Evolutionary conservation across 2,888 invertebrate genomes (phyloP).

Genomic region (Cataglyphis albicans): DNA sequence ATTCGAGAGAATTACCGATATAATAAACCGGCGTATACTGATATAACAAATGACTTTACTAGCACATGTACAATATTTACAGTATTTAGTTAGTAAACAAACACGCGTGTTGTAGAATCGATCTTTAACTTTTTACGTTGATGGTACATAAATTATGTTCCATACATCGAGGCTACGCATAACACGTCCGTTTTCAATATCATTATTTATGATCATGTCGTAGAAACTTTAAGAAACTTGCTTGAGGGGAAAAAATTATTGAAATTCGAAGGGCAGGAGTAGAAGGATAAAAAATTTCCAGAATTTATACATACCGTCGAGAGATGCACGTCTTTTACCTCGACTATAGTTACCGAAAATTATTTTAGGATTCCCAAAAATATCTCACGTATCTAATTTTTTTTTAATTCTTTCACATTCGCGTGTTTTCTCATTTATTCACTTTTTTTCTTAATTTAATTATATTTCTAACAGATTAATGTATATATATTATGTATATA

Average conservation of each 20-base stretch:
- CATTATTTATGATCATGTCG: conserved; percentile 50
- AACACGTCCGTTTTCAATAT: conserved; percentile 49
- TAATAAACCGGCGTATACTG: not conserved
- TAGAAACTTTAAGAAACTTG: not conserved
- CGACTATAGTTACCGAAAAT: not conserved
- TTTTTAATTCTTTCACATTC: conserved; percentile 2
- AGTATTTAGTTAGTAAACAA: conserved; percentile 42
- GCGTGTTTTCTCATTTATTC: not conserved
- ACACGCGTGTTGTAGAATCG: conserved; percentile 52
- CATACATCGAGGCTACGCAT: conserved; percentile 23
- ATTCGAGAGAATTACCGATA: conserved; percentile 8
- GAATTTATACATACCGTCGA: not conserved
- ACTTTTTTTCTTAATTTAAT: not conserved
- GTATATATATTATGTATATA: too few species aligned
- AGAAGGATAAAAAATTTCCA: not conserved
- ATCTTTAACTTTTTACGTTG: conserved; percentile 47
- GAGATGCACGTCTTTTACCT: not conserved
- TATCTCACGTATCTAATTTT: not conserved
- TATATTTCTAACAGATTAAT: not conserved
- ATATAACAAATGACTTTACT: not conserved
- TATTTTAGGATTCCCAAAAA: not conserved
- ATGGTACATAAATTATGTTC: conserved; percentile 45
- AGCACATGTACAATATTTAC: not conserved
- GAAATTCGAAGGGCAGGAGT: conserved; percentile 12
- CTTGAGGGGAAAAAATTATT: conserved; percentile 1